These are phyloP conservation scores for Entomobrya multifasciata DNA, from an alignment of 2,888 invertebrate genomes.

Conservation along the genomic window DNA sequence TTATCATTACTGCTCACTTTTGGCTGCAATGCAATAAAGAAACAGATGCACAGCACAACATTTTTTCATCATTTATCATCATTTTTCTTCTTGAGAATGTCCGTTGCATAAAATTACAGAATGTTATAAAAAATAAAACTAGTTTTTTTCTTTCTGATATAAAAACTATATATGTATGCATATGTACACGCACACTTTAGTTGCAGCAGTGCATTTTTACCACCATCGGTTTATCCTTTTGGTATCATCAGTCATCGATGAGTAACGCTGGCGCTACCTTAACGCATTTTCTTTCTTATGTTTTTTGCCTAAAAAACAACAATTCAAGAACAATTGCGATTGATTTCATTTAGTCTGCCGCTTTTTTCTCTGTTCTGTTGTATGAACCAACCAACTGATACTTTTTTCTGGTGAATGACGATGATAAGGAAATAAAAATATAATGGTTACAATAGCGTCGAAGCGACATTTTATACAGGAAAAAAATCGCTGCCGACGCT, in stretches of 20 bases:
- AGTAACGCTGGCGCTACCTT: no score
- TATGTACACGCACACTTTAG: background rate
- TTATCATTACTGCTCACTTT: conserved; percentile 7
- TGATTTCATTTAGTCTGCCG: no score
- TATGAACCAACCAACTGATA: no score
- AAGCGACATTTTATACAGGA: no score
- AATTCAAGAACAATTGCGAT: background rate
- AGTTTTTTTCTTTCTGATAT: background rate
- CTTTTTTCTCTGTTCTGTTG: no score
- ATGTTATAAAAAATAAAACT: background rate
- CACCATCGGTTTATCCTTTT: background rate
- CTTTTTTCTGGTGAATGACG: no score
- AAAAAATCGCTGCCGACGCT: no score
- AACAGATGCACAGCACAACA: background rate
- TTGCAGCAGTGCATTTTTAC: background rate
- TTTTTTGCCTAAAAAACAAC: no score
- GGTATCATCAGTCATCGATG: background rate
- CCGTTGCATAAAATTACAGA: conserved; percentile 18
- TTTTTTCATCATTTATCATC: background rate
- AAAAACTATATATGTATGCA: no score
- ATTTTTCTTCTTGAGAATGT: background rate
- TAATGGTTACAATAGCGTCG: no score
- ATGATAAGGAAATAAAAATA: no score
- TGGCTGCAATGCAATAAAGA: background rate
- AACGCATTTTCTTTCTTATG: no score